phyloP scores from a whole-genome alignment of 2,113 vertebrate species.

The Axis porcinus region DNA sequence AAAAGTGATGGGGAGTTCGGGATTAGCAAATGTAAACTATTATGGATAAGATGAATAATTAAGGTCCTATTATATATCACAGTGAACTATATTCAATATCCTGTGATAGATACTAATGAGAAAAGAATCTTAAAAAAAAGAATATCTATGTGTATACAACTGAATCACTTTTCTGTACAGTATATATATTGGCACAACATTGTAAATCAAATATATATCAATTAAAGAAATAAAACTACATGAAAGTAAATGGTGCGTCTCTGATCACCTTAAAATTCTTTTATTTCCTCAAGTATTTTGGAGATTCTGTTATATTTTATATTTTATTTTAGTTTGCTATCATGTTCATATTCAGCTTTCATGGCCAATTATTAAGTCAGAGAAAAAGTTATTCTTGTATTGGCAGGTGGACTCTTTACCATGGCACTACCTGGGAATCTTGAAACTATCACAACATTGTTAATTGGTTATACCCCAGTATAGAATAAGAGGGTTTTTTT shows the following conservation, averaged over 20 bases:
- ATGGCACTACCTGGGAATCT: not conserved
- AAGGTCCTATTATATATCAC: not conserved
- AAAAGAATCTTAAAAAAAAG: not conserved
- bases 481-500: too few species aligned
- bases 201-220: not conserved
- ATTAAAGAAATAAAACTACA: not conserved
- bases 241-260: not conserved
- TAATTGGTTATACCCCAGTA: not conserved
- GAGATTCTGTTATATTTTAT: not conserved
- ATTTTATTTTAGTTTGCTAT: not conserved
- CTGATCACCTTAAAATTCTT: not conserved
- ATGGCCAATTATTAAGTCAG: not conserved
- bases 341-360: not conserved
- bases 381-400: not conserved
- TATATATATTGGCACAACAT: not conserved
- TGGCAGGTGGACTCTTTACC: not conserved
- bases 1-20: not conserved
- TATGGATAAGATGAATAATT: not conserved
- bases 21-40: not conserved
- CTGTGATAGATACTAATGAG: not conserved
- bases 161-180: not conserved
- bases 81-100: not conserved
- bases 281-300: not conserved
- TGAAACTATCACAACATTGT: not conserved
- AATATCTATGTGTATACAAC: not conserved